Percentiles rank a stretch among this genome's conserved stretches.
These are phyloP conservation scores for Acrossocheilus fasciatus DNA, from an alignment of 2,797 vertebrate genomes.

Conservation along the genomic window DNA sequence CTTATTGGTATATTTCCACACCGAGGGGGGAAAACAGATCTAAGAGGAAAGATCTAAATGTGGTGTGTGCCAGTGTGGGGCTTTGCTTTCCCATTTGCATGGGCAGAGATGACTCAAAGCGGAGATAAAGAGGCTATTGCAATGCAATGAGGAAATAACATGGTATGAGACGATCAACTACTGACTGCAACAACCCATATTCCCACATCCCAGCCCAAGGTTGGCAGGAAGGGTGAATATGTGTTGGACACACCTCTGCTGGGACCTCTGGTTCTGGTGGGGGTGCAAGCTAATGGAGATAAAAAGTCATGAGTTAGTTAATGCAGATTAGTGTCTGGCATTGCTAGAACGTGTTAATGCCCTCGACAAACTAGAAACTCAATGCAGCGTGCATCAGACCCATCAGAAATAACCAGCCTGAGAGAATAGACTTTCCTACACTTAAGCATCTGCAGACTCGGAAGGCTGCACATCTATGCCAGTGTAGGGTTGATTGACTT, in stretches of 20 bases:
- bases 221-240: slow-evolving; percentile 50
- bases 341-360: slow-evolving; percentile 1
- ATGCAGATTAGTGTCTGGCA: slow-evolving; percentile 44
- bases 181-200: slow-evolving; percentile 69
- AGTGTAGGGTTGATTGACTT: background rate
- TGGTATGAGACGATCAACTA: slow-evolving; percentile 49
- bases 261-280: slow-evolving; percentile 87
- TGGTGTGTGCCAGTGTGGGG: background rate
- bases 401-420: background rate
- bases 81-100: slow-evolving; percentile 46
- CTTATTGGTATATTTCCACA: slow-evolving; percentile 43
- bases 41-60: background rate
- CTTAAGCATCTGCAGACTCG: background rate
- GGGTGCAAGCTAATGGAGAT: slow-evolving; percentile 89
- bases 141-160: slow-evolving; percentile 48
- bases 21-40: background rate
- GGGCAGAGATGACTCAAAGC: slow-evolving; percentile 39
- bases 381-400: background rate
- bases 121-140: slow-evolving; percentile 19
- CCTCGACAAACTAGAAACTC: slow-evolving; percentile 5
- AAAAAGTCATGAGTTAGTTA: slow-evolving; percentile 81
- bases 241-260: slow-evolving; percentile 89
- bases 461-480: slow-evolving; percentile 12
- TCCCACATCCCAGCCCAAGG: slow-evolving; percentile 31
- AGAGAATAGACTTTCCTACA: background rate